These are phyloP conservation scores for Aphidius ervi DNA, from an alignment of 1,140 invertebrate genomes.

Conservation along the genomic window DNA sequence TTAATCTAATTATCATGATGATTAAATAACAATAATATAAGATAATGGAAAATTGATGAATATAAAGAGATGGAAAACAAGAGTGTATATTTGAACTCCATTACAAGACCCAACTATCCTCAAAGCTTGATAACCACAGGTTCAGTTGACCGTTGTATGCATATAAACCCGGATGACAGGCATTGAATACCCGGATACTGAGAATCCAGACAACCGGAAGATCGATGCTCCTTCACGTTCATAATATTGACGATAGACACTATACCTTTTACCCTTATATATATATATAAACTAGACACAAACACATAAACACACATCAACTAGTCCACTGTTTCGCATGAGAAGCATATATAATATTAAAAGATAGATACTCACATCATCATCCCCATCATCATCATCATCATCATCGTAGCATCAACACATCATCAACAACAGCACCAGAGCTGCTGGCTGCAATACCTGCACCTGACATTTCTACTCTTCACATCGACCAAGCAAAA, in stretches of 20 bases:
- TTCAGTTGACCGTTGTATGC: not conserved
- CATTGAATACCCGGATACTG: slow-evolving; percentile 9
- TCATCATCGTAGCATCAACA: not conserved
- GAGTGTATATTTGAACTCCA: no score
- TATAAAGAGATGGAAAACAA: no score
- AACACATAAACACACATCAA: no score
- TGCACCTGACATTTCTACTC: slow-evolving; percentile 20
- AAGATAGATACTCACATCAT: no score
- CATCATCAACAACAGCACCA: not conserved
- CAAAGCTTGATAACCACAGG: not conserved
- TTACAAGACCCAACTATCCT: not conserved
- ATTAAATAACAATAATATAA: no score
- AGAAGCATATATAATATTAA: not conserved
- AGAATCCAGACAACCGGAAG: slow-evolving; percentile 13
- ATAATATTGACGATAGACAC: slow-evolving; percentile 14
- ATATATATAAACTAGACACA: not conserved
- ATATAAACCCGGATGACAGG: slow-evolving; percentile 12
- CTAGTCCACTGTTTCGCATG: not conserved
- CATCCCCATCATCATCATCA: no score
- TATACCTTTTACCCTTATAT: not conserved
- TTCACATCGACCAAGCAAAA: no score
- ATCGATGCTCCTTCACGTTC: slow-evolving; percentile 10
- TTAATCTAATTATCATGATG: no score
- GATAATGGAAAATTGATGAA: no score
- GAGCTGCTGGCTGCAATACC: not conserved